These are phyloP conservation scores for Dynastes grantii DNA, from an alignment of 2,888 invertebrate species.

Conservation along the genomic window DNA sequence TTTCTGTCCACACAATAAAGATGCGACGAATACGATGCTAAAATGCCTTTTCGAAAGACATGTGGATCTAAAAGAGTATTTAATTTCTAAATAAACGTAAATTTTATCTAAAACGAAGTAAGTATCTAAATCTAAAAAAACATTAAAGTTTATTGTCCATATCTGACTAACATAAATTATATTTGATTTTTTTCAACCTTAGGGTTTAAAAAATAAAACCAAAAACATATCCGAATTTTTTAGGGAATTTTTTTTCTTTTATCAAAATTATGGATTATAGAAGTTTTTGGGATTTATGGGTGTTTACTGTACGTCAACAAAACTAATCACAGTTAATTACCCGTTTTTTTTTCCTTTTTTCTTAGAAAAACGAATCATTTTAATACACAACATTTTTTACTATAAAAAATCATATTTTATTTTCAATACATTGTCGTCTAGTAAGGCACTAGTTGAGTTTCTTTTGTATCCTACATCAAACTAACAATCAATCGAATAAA, in stretches of 20 bases:
- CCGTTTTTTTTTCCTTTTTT: background rate
- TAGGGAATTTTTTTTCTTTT: too few relatives aligned
- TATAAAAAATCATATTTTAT: slow-evolving; percentile 29
- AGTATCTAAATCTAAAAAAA: too few relatives aligned
- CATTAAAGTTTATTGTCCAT: too few relatives aligned
- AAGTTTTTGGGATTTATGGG: background rate
- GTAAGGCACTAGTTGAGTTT: slow-evolving; percentile 30
- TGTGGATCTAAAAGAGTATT: too few relatives aligned
- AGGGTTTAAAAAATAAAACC: background rate
- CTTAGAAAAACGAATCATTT: slow-evolving; percentile 19
- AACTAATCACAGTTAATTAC: slow-evolving; percentile 33
- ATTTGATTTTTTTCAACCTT: background rate
- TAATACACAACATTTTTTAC: slow-evolving; percentile 16
- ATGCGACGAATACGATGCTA: too few relatives aligned
- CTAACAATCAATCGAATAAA: slow-evolving; percentile 27
- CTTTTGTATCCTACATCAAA: slow-evolving; percentile 17
- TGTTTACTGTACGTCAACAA: slow-evolving; percentile 23
- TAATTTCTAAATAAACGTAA: too few relatives aligned
- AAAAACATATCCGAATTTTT: too few relatives aligned
- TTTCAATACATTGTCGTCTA: slow-evolving; percentile 16
- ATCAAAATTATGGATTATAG: slow-evolving; percentile 14
- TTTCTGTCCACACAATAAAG: too few relatives aligned
- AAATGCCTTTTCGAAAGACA: too few relatives aligned
- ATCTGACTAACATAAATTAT: too few relatives aligned
- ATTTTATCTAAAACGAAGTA: too few relatives aligned